Conservation (phyloP, 2,797 vertebrate species). For the Orestias chungarensis region DNA sequence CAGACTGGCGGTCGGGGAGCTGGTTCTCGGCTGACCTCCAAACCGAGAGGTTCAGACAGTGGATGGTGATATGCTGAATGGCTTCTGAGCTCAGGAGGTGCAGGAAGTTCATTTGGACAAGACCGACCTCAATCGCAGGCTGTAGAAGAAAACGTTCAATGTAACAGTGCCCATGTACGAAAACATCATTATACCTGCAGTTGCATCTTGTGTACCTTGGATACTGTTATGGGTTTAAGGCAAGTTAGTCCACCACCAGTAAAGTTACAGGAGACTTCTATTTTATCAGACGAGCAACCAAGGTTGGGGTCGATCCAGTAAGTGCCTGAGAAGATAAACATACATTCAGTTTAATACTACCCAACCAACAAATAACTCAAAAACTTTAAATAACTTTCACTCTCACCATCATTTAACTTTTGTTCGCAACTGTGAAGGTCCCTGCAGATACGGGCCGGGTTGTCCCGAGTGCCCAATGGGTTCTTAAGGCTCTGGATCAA, state of each 20-base stretch:
- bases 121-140: conserved; percentile 87
- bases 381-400: not conserved
- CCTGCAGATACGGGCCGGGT: conserved; percentile 94
- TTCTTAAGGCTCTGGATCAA: conserved; percentile 98
- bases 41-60: conserved; percentile 90
- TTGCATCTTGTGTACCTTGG: conserved; percentile 84
- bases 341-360: not conserved
- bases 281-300: conserved; percentile 93
- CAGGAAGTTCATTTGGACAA: conserved; percentile 96
- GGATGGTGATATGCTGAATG: conserved; percentile 92
- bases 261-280: conserved; percentile 95
- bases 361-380: not conserved
- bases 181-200: not conserved
- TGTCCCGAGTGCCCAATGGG: conserved; percentile 92
- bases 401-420: conserved; percentile 89
- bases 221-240: conserved; percentile 89
- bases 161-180: not conserved
- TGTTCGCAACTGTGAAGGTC: conserved; percentile 98
- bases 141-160: conserved; percentile 62
- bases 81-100: conserved; percentile 93
- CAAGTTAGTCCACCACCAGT: conserved; percentile 93
- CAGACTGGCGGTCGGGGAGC: conserved; percentile 69
- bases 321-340: conserved; percentile 80
- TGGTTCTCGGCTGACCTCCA: conserved; percentile 80
- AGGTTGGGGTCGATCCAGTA: conserved; percentile 99